These are phyloP conservation scores for Apostichopus parvimensis DNA, from an alignment of 35 echinoderm and acorn worm genomes.

Conservation along the genomic window DNA sequence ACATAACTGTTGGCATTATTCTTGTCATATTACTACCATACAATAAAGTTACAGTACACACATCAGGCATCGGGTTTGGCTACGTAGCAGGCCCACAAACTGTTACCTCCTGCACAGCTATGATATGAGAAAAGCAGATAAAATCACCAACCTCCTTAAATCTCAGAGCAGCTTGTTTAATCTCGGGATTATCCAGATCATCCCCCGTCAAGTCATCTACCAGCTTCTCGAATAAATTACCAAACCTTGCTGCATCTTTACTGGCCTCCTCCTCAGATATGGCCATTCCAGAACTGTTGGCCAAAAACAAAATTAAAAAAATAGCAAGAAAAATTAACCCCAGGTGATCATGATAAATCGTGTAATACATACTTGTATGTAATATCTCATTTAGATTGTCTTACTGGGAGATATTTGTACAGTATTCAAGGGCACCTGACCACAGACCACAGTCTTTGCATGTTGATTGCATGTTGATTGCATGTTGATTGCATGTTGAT, in stretches of 20 bases:
- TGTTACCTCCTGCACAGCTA: background rate
- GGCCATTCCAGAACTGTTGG: constrained; percentile 12
- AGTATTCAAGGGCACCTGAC: too few species aligned
- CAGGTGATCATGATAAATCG: too few species aligned
- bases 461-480: too few species aligned
- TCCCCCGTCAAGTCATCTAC: constrained; percentile 68
- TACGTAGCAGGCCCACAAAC: background rate
- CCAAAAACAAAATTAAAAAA: background rate
- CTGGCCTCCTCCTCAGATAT: constrained; percentile 8
- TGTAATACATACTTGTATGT: too few species aligned
- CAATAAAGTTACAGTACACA: too few species aligned
- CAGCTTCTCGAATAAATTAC: constrained; percentile 66
- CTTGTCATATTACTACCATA: too few species aligned
- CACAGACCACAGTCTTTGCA: too few species aligned
- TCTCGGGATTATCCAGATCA: constrained; percentile 72
- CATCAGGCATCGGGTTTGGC: too few species aligned
- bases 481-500: too few species aligned
- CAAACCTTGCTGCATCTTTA: constrained; percentile 65
- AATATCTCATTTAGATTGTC: too few species aligned
- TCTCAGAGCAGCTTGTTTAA: constrained; percentile 66
- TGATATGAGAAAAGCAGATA: background rate
- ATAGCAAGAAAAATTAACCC: background rate
- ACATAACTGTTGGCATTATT: too few species aligned
- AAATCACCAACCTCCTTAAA: constrained; percentile 66
- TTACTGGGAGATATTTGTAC: too few species aligned